Evolutionary conservation across 2,797 vertebrate species (phyloP).

Genomic region (Adrianichthys oophorus): DNA sequence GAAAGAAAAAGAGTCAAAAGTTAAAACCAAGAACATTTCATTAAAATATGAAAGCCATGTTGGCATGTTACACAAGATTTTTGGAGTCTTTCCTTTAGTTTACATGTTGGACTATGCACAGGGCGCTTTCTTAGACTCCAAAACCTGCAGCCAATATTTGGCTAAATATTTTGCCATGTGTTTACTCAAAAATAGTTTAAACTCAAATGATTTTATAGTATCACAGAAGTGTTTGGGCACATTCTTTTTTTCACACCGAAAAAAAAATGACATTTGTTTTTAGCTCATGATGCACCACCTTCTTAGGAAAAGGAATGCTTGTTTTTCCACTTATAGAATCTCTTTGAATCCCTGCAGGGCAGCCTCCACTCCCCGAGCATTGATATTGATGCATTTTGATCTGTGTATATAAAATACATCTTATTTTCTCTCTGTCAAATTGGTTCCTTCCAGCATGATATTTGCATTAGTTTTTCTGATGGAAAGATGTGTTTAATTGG

Average conservation of each 20-base stretch:
- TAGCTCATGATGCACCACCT: constrained; percentile 33
- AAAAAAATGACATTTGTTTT: constrained; percentile 37
- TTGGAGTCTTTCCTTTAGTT: constrained; percentile 33
- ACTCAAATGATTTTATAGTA: constrained; percentile 23
- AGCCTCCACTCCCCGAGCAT: constrained; percentile 44
- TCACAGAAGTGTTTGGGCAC: constrained; percentile 1
- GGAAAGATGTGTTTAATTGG: constrained; percentile 44
- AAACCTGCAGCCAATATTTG: constrained; percentile 16
- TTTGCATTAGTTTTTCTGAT: constrained; percentile 36
- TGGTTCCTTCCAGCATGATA: constrained; percentile 52
- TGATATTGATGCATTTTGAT: constrained; percentile 70
- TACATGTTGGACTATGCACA: constrained; percentile 41
- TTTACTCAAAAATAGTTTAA: constrained; percentile 23
- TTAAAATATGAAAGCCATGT: constrained; percentile 14
- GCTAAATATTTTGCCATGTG: not conserved
- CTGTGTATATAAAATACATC: constrained; percentile 60
- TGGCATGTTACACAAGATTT: constrained; percentile 34
- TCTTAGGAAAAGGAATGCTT: constrained; percentile 52
- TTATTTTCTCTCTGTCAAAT: constrained; percentile 21
- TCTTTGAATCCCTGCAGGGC: constrained; percentile 61
- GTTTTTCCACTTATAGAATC: constrained; percentile 62
- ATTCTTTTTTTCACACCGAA: constrained; percentile 3
- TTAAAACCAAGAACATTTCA: constrained; percentile 9
- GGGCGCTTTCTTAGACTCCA: constrained; percentile 13
- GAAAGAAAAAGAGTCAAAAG: constrained; percentile 7